Percentiles rank a stretch among this genome's conserved stretches.
phyloP scores from a whole-genome alignment of 2,113 vertebrate genomes.

The Alaudala cheleensis region DNA sequence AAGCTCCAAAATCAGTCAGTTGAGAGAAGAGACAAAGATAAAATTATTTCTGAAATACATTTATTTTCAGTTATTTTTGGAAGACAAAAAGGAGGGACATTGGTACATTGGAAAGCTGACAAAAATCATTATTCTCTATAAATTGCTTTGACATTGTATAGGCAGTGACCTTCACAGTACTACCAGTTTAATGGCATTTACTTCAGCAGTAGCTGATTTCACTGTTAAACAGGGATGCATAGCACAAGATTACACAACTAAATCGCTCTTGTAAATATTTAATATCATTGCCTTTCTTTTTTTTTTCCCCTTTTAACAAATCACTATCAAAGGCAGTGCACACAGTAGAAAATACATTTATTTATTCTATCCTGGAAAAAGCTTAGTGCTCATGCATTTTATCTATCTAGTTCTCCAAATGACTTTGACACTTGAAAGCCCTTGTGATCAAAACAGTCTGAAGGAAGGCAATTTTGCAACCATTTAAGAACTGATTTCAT shows the following conservation, averaged over 20 bases:
- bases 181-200: slow-evolving; percentile 70
- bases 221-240: slow-evolving; percentile 71
- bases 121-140: slow-evolving; percentile 74
- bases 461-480: slow-evolving; percentile 74
- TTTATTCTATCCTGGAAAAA: slow-evolving; percentile 76
- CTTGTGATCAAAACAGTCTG: slow-evolving; percentile 76
- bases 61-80: slow-evolving; percentile 64
- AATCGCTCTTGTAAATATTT: slow-evolving; percentile 83
- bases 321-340: slow-evolving; percentile 73
- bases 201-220: slow-evolving; percentile 76
- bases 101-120: slow-evolving; percentile 62
- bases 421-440: slow-evolving; percentile 80
- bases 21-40: slow-evolving; percentile 9
- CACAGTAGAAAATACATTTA: slow-evolving; percentile 77
- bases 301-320: slow-evolving; percentile 73
- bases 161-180: slow-evolving; percentile 72
- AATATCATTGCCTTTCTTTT: slow-evolving; percentile 73
- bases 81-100: slow-evolving; percentile 29
- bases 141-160: slow-evolving; percentile 73
- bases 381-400: slow-evolving; percentile 76
- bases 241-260: slow-evolving; percentile 76
- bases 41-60: slow-evolving; percentile 47
- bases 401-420: slow-evolving; percentile 77
- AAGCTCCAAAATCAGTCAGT: slow-evolving; percentile 7
- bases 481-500: slow-evolving; percentile 76